Evolutionary conservation across 2,888 invertebrate species (phyloP), one percentile per base, ranked within the genome.

Genomic region (Plagodis dolabraria): DNA sequence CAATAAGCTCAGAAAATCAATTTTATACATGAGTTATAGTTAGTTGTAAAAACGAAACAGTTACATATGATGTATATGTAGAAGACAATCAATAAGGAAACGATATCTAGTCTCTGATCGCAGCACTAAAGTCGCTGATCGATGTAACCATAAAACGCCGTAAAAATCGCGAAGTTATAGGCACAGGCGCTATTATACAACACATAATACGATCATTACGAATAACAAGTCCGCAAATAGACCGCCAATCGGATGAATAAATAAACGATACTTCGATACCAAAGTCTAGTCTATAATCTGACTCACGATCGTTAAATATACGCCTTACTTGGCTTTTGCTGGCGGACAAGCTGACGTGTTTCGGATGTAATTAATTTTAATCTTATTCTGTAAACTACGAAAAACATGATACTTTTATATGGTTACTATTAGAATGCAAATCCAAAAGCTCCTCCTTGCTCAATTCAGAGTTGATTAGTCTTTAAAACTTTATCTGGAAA

Each of bases 131-230:
- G 36, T 49, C 46, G 34, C 5, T 53, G 67, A 67, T 64, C 50
- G 65, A 66, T 64, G 57, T 57, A 55, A 57, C 53, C 63, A 64
- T 65, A 61, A 65, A 65, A 57, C 50, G 61, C 61, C 64, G 59
- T 69, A 69, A 67, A 67, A 69, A 69, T 59, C 59, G 63, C 59
- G 50, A 60, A 65, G 67, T 67, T 74, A 74, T 72, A 64, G 67
- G 57, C 68, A 67, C 54, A 60, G 62, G 57, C 65, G 61, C 67
- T 65, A 71, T 75, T 71, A 72, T 64, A 70, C 70, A 70, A 71
- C 69, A 67, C 67, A 67, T 71, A 72, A 69, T 67, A 68, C 67
- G 51, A 62, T 57, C 65, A 64, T 67, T 65, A 67, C 52, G 64
- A 69, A 71, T 67, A 72, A 72, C 71, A 63, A 71, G 67, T 53